These are phyloP conservation scores for Antrozous pallidus DNA, from an alignment of 2,797 vertebrate genomes.

Conservation along the genomic window DNA sequence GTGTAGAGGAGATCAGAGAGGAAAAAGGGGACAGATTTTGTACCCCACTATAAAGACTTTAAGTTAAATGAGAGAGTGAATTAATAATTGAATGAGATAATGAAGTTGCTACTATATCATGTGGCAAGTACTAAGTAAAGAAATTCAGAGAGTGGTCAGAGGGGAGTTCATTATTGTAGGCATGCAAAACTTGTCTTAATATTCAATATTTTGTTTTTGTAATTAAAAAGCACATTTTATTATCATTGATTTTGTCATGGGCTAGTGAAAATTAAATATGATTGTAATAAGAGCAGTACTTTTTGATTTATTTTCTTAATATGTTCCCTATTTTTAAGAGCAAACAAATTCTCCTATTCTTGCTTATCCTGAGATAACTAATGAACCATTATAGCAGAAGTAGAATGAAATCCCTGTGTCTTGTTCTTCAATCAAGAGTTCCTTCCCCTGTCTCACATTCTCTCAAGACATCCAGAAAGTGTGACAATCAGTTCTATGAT, in stretches of 20 bases:
- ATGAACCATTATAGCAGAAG: background rate
- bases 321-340: background rate
- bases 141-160: background rate
- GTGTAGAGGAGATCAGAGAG: background rate
- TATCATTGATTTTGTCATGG: background rate
- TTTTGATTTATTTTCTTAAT: background rate
- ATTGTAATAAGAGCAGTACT: constrained; percentile 12
- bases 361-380: background rate
- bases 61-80: background rate
- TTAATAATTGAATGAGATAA: background rate
- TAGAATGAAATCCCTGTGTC: background rate
- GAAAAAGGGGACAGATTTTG: background rate
- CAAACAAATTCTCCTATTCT: background rate
- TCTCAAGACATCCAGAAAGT: background rate
- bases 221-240: constrained; percentile 1
- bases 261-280: constrained; percentile 21
- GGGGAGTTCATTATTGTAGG: background rate
- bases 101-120: background rate
- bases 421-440: background rate
- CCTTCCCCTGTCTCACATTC: background rate
- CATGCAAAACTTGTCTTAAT: constrained; percentile 23
- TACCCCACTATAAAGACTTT: background rate
- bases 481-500: background rate
- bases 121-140: background rate
- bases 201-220: background rate